phyloP scores from a whole-genome alignment of 2,113 vertebrate genomes.

The Vidua macroura region DNA sequence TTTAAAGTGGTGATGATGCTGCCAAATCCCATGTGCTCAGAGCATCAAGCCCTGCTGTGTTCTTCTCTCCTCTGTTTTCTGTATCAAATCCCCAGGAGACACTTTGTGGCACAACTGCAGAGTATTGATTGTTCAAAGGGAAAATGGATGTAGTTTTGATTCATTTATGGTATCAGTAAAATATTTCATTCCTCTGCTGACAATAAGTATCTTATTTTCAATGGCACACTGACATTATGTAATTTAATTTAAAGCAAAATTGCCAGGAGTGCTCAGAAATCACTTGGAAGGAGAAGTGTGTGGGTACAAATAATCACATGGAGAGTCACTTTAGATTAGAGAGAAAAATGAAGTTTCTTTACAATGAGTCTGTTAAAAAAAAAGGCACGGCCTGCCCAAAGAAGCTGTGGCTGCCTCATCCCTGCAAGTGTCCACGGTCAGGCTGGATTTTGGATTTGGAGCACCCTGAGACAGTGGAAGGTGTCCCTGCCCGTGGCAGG shows the following conservation, averaged over 20 bases:
- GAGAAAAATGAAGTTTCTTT: neutral
- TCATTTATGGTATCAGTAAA: neutral
- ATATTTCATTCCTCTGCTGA: neutral
- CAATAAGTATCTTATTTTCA: neutral
- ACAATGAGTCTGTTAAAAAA: neutral
- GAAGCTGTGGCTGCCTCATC: neutral
- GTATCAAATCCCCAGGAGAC: slow-evolving; percentile 12
- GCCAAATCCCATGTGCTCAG: neutral
- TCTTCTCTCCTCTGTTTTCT: neutral
- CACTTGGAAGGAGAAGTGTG: neutral
- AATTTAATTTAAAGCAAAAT: slow-evolving; percentile 30
- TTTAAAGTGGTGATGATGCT: neutral
- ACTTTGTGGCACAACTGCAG: neutral
- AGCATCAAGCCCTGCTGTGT: neutral
- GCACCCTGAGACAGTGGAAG: neutral
- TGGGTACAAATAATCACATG: neutral
- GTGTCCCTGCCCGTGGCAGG: neutral
- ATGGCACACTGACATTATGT: neutral
- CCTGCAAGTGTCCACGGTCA: neutral
- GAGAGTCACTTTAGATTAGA: neutral
- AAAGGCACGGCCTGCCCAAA: neutral
- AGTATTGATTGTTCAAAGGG: neutral
- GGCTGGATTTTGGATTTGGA: neutral
- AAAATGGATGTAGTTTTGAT: slow-evolving; percentile 43
- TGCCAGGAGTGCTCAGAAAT: neutral